A percentile compares a stretch with the other conserved stretches of the same genome.
Conservation (phyloP, 2,113 vertebrate genomes). For the Gallinago undulata region DNA sequence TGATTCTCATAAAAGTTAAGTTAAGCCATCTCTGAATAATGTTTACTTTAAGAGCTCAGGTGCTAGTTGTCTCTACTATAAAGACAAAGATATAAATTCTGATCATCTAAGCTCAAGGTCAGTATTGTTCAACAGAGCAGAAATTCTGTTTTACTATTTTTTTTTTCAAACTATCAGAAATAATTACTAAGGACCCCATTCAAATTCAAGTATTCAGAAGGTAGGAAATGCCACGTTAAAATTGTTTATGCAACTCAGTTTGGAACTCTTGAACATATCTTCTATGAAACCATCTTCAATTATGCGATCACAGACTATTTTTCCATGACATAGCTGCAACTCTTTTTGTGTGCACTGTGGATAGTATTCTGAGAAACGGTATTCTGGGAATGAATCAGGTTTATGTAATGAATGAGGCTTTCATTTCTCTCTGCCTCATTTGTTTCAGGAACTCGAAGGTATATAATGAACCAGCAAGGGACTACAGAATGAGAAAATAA, state of each 20-base stretch:
- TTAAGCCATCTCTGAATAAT: background rate
- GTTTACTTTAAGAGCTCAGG: background rate
- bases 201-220: background rate
- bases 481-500: slow-evolving; percentile 42
- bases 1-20: slow-evolving; percentile 22
- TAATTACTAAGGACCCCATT: background rate
- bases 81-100: slow-evolving; percentile 10
- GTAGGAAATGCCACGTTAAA: background rate
- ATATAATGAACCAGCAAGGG: slow-evolving; percentile 64
- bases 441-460: slow-evolving; percentile 59
- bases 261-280: background rate
- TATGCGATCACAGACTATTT: slow-evolving; percentile 29
- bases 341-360: background rate
- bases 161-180: background rate
- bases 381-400: slow-evolving; percentile 42
- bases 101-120: background rate
- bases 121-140: background rate
- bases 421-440: slow-evolving; percentile 59
- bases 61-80: background rate
- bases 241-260: background rate
- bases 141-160: background rate
- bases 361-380: slow-evolving; percentile 18
- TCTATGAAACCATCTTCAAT: slow-evolving; percentile 10
- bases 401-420: slow-evolving; percentile 54
- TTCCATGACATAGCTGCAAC: background rate